A percentile compares a stretch with the other conserved stretches of the same genome.
Conservation (phyloP, 2,113 vertebrate species). For the Varanus salvator region DNA sequence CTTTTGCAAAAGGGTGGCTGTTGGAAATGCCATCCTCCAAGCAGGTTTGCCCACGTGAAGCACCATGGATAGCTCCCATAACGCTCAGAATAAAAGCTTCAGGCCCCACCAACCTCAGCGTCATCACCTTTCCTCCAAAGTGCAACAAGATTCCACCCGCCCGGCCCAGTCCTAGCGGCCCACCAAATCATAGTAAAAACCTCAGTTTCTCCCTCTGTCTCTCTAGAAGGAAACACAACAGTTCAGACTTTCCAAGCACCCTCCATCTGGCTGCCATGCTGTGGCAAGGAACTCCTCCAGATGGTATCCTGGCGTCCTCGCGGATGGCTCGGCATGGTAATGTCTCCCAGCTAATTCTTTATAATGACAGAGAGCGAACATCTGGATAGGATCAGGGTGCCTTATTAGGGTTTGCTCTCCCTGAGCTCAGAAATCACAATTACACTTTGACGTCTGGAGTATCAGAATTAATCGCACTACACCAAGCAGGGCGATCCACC, state of each 20-base stretch:
- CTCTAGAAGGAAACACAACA: not conserved
- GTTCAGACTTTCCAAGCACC: slow-evolving; percentile 15
- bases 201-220: not conserved
- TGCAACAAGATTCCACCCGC: not conserved
- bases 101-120: no score
- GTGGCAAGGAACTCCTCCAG: slow-evolving; percentile 57
- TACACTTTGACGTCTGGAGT: not conserved
- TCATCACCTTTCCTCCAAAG: not conserved
- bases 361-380: slow-evolving; percentile 40
- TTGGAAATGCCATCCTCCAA: no score
- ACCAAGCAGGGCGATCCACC: no score
- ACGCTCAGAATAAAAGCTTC: no score
- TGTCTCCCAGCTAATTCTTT: slow-evolving; percentile 58
- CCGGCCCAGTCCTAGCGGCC: not conserved
- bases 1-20: not conserved
- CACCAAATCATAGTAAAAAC: not conserved
- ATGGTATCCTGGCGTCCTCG: slow-evolving; percentile 49
- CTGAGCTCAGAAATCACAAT: not conserved
- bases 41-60: no score
- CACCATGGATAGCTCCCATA: no score
- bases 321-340: slow-evolving; percentile 44
- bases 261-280: slow-evolving; percentile 58
- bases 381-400: slow-evolving; percentile 48
- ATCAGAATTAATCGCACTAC: not conserved
- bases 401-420: slow-evolving; percentile 26